Conservation (phyloP, 2,113 vertebrate species). For the Genyomyrus donnyi region DNA sequence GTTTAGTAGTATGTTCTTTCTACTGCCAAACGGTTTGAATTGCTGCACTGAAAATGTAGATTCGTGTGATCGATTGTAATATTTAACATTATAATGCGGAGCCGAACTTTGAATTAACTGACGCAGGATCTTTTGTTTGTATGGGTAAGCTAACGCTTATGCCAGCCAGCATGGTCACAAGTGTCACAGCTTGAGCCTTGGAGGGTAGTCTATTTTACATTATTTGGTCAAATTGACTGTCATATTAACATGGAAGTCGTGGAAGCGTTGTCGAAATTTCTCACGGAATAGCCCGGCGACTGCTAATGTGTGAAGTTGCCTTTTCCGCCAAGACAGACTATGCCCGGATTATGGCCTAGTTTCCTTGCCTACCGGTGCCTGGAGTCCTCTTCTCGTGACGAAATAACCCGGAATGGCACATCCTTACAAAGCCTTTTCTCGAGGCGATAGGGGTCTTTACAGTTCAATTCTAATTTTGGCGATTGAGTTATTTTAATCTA, state of each 20-base stretch:
- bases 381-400: background rate
- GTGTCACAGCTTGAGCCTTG: background rate
- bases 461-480: background rate
- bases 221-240: background rate
- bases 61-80: background rate
- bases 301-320: background rate
- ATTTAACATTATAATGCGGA: background rate
- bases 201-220: background rate
- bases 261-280: background rate
- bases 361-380: background rate
- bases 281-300: background rate
- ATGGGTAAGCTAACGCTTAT: background rate
- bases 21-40: background rate
- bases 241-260: background rate
- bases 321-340: background rate
- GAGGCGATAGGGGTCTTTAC: background rate
- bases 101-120: background rate
- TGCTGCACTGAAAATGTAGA: background rate
- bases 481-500: background rate
- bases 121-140: slow-evolving; percentile 14
- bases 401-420: background rate
- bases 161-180: background rate
- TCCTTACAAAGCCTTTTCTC: background rate
- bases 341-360: background rate
- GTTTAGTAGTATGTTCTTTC: background rate